These are phyloP conservation scores for Acestrorhynchus altus DNA, from an alignment of 2,797 vertebrate species.

Conservation along the genomic window DNA sequence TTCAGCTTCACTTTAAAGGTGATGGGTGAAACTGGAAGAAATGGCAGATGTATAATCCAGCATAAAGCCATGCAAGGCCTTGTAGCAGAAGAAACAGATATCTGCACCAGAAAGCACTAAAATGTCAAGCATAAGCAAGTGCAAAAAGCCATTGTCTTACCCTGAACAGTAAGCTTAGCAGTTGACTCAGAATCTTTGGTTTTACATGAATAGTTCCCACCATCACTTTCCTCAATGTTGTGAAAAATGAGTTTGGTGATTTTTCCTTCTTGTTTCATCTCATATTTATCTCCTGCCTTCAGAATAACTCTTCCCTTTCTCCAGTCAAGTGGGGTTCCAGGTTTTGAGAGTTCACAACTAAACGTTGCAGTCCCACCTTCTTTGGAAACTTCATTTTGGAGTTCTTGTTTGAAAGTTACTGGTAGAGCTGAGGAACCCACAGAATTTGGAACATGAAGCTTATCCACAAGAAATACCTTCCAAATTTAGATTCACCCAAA, in stretches of 20 bases:
- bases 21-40: slow-evolving; percentile 72
- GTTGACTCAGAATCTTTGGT: slow-evolving; percentile 82
- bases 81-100: slow-evolving; percentile 20
- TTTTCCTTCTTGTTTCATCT: slow-evolving; percentile 80
- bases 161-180: slow-evolving; percentile 82
- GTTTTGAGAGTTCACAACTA: slow-evolving; percentile 85
- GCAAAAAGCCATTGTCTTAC: slow-evolving; percentile 69
- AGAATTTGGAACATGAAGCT: slow-evolving; percentile 1
- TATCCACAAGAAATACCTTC: neutral
- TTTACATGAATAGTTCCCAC: slow-evolving; percentile 90
- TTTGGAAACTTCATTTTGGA: slow-evolving; percentile 79
- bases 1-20: slow-evolving; percentile 83
- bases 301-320: slow-evolving; percentile 86
- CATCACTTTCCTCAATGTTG: slow-evolving; percentile 81
- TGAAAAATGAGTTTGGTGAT: slow-evolving; percentile 79
- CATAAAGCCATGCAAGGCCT: slow-evolving; percentile 32
- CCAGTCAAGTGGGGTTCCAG: slow-evolving; percentile 81
- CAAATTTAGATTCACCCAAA: too few species aligned
- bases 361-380: slow-evolving; percentile 81
- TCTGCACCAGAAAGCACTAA: slow-evolving; percentile 5
- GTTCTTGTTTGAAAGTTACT: slow-evolving; percentile 81
- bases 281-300: slow-evolving; percentile 87
- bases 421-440: slow-evolving; percentile 79
- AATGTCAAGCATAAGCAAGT: neutral
- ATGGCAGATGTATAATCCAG: slow-evolving; percentile 5